Conservation (phyloP, 2,888 invertebrate genomes). For the Nycteola revayana region DNA sequence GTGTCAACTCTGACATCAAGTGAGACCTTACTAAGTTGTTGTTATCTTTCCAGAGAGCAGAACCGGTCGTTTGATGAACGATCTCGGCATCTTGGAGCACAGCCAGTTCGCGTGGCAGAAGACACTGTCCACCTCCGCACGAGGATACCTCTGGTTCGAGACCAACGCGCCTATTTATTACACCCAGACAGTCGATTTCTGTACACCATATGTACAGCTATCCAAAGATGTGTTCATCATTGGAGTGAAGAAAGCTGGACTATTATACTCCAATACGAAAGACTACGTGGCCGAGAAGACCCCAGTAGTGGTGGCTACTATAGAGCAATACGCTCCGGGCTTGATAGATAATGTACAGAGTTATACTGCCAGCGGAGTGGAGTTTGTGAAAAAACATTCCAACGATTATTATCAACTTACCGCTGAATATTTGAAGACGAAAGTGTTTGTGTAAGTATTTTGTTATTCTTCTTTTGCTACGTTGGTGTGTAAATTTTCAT, state of each 20-base stretch:
- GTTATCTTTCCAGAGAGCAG: conserved; percentile 78
- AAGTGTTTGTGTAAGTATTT: conserved; percentile 90
- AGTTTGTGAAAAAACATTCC: conserved; percentile 69
- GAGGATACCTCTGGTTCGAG: conserved; percentile 86
- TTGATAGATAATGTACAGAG: conserved; percentile 83
- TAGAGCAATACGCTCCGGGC: conserved; percentile 89
- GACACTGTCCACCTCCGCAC: conserved; percentile 81
- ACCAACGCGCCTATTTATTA: conserved; percentile 86
- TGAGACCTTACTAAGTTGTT: no score
- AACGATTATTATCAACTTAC: conserved; percentile 76
- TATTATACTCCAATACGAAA: conserved; percentile 70
- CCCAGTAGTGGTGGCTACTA: conserved; percentile 63
- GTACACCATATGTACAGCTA: conserved; percentile 84
- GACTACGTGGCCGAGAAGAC: conserved; percentile 77
- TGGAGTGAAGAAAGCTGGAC: conserved; percentile 73
- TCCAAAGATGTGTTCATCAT: conserved; percentile 81
- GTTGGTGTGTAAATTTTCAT: no score
- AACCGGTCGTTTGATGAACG: conserved; percentile 84
- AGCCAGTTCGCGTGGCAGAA: conserved; percentile 84
- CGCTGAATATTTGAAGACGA: conserved; percentile 85
- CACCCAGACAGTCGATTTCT: conserved; percentile 73
- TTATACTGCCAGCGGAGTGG: conserved; percentile 65
- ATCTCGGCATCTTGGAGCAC: conserved; percentile 84
- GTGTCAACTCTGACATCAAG: no score
- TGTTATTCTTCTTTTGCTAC: no score